Conservation (phyloP, 2,113 vertebrate species). For the Panthera tigris region DNA sequence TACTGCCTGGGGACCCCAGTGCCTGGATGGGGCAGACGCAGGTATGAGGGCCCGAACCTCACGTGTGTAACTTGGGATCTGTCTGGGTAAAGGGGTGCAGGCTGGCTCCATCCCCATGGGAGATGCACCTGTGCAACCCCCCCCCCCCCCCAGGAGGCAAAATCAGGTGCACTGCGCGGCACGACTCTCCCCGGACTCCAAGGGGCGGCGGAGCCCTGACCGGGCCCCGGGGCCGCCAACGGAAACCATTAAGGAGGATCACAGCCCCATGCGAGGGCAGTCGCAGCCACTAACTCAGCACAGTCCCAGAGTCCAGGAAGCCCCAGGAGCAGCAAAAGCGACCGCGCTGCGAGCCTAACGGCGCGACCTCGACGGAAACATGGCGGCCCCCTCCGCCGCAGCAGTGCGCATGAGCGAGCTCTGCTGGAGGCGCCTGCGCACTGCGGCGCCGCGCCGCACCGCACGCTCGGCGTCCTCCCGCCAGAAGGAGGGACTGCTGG, state of each 20-base stretch:
- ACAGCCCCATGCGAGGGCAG: background rate
- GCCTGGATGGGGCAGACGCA: background rate
- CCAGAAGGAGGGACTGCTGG: background rate
- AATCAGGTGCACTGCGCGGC: background rate
- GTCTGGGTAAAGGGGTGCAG: background rate
- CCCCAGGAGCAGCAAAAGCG: background rate
- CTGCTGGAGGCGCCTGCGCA: background rate
- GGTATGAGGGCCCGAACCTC: background rate
- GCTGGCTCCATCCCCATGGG: background rate
- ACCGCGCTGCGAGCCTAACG: accelerated
- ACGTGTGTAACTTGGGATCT: background rate
- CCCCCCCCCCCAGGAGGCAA: background rate
- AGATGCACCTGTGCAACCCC: background rate
- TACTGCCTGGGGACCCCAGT: background rate
- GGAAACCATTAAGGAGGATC: background rate
- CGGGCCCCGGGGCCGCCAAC: background rate
- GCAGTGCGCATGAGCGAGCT: background rate
- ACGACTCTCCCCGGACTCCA: background rate
- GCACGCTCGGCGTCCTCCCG: accelerated
- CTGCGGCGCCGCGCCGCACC: background rate
- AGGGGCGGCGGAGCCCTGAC: background rate
- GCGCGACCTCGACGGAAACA: background rate
- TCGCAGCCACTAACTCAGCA: background rate
- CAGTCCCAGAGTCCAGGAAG: no score
- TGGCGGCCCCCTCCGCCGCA: background rate